A percentile compares a stretch with the other conserved stretches of the same genome.
Evolutionary conservation across 2,113 vertebrate species (phyloP).

Genomic region (Myodes glareolus): DNA sequence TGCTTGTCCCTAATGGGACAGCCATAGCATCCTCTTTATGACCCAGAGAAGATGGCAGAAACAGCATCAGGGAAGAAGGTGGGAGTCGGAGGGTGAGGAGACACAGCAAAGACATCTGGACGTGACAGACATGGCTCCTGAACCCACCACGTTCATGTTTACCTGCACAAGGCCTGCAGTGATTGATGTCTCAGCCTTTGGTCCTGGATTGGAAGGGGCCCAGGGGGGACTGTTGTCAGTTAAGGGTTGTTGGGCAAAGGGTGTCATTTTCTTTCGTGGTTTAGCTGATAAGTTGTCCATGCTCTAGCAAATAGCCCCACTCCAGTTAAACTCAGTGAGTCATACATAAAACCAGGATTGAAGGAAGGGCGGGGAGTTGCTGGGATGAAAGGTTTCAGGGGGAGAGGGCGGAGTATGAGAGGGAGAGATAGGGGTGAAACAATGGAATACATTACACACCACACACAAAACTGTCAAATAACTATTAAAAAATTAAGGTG

Average conservation of each 20-base stretch:
- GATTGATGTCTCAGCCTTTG: neutral
- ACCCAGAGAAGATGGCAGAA: neutral
- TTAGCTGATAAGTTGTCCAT: neutral
- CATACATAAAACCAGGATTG: neutral
- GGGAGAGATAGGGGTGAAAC: neutral
- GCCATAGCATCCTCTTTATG: neutral
- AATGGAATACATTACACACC: neutral
- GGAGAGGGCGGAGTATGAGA: neutral
- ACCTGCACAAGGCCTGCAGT: neutral
- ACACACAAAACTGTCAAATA: neutral
- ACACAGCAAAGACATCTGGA: neutral
- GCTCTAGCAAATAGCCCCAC: neutral
- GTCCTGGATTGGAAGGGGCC: neutral
- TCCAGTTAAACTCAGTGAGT: neutral
- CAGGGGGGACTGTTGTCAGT: neutral
- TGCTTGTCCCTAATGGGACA: too few relatives aligned
- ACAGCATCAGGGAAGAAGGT: neutral
- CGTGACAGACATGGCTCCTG: neutral
- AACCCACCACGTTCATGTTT: too few relatives aligned
- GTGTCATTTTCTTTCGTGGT: neutral
- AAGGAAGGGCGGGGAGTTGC: neutral
- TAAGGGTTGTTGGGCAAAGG: neutral
- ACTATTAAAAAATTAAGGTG: neutral
- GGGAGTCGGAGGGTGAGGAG: neutral
- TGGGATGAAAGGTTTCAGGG: neutral